phyloP scores from a whole-genome alignment of 2,888 invertebrate genomes.

The Acheta domesticus region DNA sequence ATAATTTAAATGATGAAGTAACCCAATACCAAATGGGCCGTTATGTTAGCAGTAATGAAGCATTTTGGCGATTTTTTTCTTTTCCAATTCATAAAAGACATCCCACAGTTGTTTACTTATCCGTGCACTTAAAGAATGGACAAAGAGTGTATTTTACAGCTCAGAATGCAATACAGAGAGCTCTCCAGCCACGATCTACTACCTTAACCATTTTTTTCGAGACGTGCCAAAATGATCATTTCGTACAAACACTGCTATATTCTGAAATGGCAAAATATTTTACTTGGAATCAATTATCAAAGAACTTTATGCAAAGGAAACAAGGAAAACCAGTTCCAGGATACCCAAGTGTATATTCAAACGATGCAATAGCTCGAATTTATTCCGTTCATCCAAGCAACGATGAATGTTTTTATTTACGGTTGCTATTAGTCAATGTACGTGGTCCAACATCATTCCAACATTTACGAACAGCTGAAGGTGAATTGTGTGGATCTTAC shows the following conservation, averaged over 20 bases:
- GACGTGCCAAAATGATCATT: too few species aligned
- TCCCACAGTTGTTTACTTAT: slow-evolving; percentile 39
- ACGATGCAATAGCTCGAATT: too few species aligned
- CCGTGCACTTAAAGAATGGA: slow-evolving; percentile 38
- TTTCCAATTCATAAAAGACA: slow-evolving; percentile 40
- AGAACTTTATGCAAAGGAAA: neutral
- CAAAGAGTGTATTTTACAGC: too few species aligned
- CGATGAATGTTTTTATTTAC: too few species aligned
- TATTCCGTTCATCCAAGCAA: too few species aligned
- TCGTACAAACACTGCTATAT: neutral
- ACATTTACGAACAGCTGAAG: neutral
- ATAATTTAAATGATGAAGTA: slow-evolving; percentile 33
- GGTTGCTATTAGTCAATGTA: neutral
- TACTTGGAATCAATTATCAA: slow-evolving; percentile 21
- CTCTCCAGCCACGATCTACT: too few species aligned
- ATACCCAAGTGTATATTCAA: too few species aligned
- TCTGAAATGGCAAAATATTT: slow-evolving; percentile 19
- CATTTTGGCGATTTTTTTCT: slow-evolving; percentile 38
- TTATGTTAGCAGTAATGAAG: slow-evolving; percentile 27
- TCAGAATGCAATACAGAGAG: too few species aligned
- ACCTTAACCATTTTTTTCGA: too few species aligned
- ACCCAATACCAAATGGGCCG: slow-evolving; percentile 37
- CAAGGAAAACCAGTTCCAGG: neutral
- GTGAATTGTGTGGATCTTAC: slow-evolving; percentile 11
- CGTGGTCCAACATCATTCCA: neutral